Conservation (phyloP, 2,888 invertebrate genomes). For the Tigriopus californicus region DNA sequence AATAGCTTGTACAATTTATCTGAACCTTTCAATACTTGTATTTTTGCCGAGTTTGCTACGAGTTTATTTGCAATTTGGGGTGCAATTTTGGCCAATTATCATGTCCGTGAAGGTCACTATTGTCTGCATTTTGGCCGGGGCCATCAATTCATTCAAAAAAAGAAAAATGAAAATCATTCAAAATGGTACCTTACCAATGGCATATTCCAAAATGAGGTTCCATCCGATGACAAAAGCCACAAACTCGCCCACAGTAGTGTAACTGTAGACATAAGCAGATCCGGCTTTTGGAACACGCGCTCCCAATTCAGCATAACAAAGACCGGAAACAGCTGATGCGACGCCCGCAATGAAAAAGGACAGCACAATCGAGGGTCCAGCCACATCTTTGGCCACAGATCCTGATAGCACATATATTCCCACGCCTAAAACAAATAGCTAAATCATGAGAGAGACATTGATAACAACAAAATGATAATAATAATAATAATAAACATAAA, state of each 20-base stretch:
- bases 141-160: too few species aligned
- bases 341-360: constrained; percentile 80
- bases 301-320: constrained; percentile 81
- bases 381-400: constrained; percentile 59
- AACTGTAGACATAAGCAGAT: constrained; percentile 81
- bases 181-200: too few species aligned
- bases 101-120: too few species aligned
- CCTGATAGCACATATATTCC: constrained; percentile 90
- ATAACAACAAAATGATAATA: too few species aligned
- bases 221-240: constrained; percentile 79
- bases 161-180: too few species aligned
- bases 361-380: constrained; percentile 76
- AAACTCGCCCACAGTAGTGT: constrained; percentile 78
- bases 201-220: constrained; percentile 76
- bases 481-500: too few species aligned
- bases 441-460: constrained; percentile 18
- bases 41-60: too few species aligned
- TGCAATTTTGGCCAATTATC: too few species aligned
- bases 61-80: too few species aligned
- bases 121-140: too few species aligned
- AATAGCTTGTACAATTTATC: too few species aligned
- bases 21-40: too few species aligned
- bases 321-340: constrained; percentile 40
- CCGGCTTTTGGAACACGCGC: constrained; percentile 74
- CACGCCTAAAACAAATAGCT: constrained; percentile 49